These are phyloP conservation scores for Bombus consobrinus DNA, from an alignment of 1,140 invertebrate genomes.

Conservation along the genomic window DNA sequence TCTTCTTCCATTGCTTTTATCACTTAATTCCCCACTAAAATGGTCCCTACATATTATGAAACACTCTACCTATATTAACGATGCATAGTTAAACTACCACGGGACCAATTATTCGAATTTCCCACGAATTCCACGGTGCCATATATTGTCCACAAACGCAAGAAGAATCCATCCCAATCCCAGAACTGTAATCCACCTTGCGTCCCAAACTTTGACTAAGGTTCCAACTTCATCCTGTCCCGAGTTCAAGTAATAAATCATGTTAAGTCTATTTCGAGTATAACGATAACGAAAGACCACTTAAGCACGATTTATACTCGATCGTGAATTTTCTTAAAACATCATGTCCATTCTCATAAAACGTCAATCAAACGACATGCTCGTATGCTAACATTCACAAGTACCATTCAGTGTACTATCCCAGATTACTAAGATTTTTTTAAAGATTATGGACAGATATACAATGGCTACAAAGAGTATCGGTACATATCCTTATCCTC, in stretches of 20 bases:
- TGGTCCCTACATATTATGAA: neutral
- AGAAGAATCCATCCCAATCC: neutral
- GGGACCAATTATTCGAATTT: neutral
- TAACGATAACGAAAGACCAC: neutral
- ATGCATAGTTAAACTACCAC: neutral
- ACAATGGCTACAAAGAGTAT: too few relatives aligned
- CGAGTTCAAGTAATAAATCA: conserved; percentile 2
- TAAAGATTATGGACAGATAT: too few relatives aligned
- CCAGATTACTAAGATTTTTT: too few relatives aligned
- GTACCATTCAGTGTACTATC: too few relatives aligned
- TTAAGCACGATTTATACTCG: neutral
- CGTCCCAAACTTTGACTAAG: neutral
- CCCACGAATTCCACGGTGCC: neutral
- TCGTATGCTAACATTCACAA: too few relatives aligned
- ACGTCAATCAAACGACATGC: too few relatives aligned
- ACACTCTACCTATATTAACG: neutral
- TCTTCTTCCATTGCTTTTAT: neutral
- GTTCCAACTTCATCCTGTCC: neutral
- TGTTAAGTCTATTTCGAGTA: neutral
- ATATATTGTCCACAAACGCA: neutral
- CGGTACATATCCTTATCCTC: too few relatives aligned
- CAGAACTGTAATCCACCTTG: neutral
- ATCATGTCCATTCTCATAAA: too few relatives aligned
- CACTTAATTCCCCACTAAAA: neutral
- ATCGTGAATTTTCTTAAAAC: neutral